Conservation (phyloP, 2,797 vertebrate genomes). For the Bryconaethiops microstoma region DNA sequence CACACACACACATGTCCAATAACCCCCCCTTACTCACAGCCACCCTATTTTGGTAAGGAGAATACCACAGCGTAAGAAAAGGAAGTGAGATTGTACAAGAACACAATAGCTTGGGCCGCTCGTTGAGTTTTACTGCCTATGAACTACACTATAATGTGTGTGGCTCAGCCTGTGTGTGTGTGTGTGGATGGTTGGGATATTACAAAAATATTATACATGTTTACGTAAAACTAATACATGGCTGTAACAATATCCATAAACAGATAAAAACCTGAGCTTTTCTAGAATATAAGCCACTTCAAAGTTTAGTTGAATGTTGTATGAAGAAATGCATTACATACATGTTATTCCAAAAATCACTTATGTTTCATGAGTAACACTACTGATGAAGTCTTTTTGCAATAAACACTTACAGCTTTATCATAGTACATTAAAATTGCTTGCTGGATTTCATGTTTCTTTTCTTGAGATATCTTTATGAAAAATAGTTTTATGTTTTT, state of each 20-base stretch:
- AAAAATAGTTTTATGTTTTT: no score
- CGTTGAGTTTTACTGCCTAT: constrained; percentile 31
- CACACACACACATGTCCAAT: constrained; percentile 31
- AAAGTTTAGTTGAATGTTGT: no score
- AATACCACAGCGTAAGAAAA: constrained; percentile 80
- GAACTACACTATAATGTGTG: not conserved
- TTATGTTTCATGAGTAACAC: no score
- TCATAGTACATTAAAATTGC: no score
- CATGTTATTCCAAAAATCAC: no score
- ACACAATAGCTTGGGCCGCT: constrained; percentile 82
- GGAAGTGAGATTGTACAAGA: constrained; percentile 98
- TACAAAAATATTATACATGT: not conserved
- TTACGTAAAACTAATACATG: not conserved
- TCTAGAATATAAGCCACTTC: no score
- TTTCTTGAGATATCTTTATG: no score
- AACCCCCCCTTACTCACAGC: constrained; percentile 61
- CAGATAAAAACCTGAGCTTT: no score
- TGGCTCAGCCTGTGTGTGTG: not conserved
- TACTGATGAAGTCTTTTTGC: no score
- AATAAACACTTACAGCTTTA: no score
- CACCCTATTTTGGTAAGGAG: constrained; percentile 85
- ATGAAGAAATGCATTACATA: no score
- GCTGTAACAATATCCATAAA: not conserved
- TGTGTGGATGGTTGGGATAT: constrained; percentile 6
- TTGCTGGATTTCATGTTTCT: no score